phyloP scores from a whole-genome alignment of 2,888 invertebrate genomes.

The Lapara coniferarum region DNA sequence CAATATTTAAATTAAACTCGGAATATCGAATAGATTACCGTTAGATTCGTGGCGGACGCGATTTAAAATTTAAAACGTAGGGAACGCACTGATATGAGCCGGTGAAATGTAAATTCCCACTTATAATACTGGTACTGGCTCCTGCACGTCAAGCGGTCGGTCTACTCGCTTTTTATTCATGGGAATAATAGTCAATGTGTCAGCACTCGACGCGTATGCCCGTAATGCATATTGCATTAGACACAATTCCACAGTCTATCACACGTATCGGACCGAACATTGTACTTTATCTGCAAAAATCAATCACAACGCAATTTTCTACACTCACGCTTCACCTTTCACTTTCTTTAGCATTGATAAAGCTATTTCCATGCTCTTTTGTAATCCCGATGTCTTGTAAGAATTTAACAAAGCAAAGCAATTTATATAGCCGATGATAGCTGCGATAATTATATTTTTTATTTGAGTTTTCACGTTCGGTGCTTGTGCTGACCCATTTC shows the following conservation, averaged over 20 bases:
- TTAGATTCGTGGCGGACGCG: slow-evolving; percentile 29
- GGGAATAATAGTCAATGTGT: slow-evolving; percentile 65
- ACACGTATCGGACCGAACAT: slow-evolving; percentile 3
- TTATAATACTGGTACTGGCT: slow-evolving; percentile 66
- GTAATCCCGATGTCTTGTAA: slow-evolving; percentile 1
- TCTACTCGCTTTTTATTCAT: slow-evolving; percentile 69
- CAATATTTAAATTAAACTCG: slow-evolving; percentile 62
- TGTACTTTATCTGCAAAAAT: slow-evolving; percentile 24
- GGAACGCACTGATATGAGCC: slow-evolving; percentile 52
- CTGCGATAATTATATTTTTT: slow-evolving; percentile 9
- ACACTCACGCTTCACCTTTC: slow-evolving; percentile 23
- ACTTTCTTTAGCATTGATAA: slow-evolving; percentile 19
- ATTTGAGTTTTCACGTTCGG: background rate
- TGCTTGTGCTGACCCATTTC: slow-evolving; percentile 13
- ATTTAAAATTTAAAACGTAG: slow-evolving; percentile 47
- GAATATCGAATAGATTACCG: slow-evolving; percentile 31
- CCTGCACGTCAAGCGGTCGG: slow-evolving; percentile 63
- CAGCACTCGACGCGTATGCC: slow-evolving; percentile 51
- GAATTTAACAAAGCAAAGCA: slow-evolving; percentile 23
- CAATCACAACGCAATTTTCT: slow-evolving; percentile 27
- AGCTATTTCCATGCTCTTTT: slow-evolving; percentile 22
- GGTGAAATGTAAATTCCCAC: slow-evolving; percentile 65
- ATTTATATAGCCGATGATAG: slow-evolving; percentile 9
- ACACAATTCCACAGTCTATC: slow-evolving; percentile 37
- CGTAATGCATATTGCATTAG: slow-evolving; percentile 45